phyloP scores from a whole-genome alignment of 2,888 invertebrate species.

The Plebejus argus region DNA sequence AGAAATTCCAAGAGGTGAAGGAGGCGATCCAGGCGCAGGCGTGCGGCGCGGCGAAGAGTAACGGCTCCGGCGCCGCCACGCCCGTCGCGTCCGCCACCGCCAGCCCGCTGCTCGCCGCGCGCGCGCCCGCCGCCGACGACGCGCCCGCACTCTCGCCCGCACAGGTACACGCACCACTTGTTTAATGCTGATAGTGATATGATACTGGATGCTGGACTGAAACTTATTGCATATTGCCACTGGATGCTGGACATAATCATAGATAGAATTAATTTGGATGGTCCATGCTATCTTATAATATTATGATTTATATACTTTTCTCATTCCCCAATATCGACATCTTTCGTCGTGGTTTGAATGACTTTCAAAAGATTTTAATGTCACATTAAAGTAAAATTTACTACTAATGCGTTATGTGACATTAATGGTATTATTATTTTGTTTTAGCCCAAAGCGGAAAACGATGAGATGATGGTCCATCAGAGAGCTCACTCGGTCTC shows the following conservation, averaged over 20 bases:
- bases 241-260: no score
- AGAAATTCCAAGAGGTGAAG: constrained; percentile 98
- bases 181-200: no score
- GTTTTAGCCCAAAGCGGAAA: constrained; percentile 72
- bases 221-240: no score
- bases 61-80: constrained; percentile 85
- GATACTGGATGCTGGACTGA: no score
- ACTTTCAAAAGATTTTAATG: neutral
- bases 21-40: constrained; percentile 90
- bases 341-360: no score
- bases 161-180: constrained; percentile 48
- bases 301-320: no score
- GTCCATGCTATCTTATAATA: no score
- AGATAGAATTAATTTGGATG: no score
- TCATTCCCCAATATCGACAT: no score
- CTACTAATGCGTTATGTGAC: neutral
- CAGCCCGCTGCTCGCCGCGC: constrained; percentile 86
- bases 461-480: constrained; percentile 78
- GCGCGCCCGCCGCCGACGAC: constrained; percentile 72
- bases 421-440: constrained; percentile 35
- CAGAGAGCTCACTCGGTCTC: constrained; percentile 83
- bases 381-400: neutral
- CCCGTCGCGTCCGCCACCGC: constrained; percentile 94
- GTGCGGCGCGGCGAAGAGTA: constrained; percentile 53
- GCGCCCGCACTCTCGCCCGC: constrained; percentile 59